Conservation (phyloP, 92 coral and sea anemone species). For the Porites lobata region DNA sequence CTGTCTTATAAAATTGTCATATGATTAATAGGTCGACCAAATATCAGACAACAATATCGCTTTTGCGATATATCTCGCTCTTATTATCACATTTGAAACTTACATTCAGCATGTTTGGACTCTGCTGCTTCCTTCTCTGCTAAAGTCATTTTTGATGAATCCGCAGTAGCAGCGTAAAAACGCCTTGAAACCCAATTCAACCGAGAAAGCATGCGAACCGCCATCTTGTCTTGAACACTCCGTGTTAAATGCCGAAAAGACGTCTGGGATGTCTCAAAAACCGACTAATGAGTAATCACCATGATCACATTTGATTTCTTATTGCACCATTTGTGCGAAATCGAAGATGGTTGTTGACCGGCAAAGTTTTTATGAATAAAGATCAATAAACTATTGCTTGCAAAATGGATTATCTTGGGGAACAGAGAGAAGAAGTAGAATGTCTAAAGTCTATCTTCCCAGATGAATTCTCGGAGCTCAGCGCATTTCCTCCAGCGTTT, state of each 20-base stretch:
- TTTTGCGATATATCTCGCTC: too few relatives aligned
- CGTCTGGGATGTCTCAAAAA: conserved; percentile 10
- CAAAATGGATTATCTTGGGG: conserved; percentile 78
- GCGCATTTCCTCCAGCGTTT: conserved; percentile 77
- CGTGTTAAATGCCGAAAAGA: not conserved
- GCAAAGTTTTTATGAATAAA: not conserved
- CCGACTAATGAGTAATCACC: too few relatives aligned
- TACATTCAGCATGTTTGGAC: conserved; percentile 95
- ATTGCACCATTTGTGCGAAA: conserved; percentile 23
- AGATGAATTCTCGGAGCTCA: conserved; percentile 79
- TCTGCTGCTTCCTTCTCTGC: conserved; percentile 82
- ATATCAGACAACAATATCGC: not conserved
- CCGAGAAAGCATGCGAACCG: conserved; percentile 77
- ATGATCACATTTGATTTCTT: conserved; percentile 6
- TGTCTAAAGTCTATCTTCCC: conserved; percentile 83
- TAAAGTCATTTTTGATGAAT: conserved; percentile 28
- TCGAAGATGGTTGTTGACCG: conserved; percentile 6
- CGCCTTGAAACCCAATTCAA: conserved; percentile 72
- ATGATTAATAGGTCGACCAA: not conserved
- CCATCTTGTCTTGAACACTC: conserved; percentile 69
- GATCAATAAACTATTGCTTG: not conserved
- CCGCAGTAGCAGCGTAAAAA: conserved; percentile 61
- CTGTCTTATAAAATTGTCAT: too few relatives aligned
- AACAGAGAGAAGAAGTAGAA: conserved; percentile 86
- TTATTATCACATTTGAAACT: not conserved